Evolutionary conservation across 2,113 vertebrate genomes (phyloP).

Genomic region (Podarcis muralis): DNA sequence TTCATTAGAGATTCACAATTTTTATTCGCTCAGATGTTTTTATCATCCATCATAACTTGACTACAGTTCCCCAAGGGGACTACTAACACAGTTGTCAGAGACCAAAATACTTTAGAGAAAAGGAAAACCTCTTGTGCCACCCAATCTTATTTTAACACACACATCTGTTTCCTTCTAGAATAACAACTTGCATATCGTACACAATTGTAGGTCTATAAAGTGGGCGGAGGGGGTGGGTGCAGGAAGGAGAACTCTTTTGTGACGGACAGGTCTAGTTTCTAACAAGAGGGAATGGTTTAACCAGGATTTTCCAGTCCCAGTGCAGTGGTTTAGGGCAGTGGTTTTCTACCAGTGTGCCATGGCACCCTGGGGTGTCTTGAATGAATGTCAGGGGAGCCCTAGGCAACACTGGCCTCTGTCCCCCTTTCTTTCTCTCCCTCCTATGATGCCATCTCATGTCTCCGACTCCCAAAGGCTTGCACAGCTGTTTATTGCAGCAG

Average conservation of each 20-base stretch:
- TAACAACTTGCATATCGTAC: background rate
- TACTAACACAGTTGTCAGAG: background rate
- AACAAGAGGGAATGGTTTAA: too few species aligned
- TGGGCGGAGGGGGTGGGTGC: too few species aligned
- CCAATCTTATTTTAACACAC: constrained; percentile 4
- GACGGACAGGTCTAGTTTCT: too few species aligned
- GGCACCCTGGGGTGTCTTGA: too few species aligned
- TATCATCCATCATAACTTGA: constrained; percentile 12
- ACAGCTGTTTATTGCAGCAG: too few species aligned
- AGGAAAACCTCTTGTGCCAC: constrained; percentile 15
- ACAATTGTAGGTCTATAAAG: background rate
- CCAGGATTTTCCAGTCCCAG: too few species aligned
- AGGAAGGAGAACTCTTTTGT: background rate
- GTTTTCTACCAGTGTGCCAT: too few species aligned
- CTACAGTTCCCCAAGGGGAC: background rate
- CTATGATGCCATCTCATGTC: too few species aligned
- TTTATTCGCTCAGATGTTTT: constrained; percentile 29
- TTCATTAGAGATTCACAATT: constrained; percentile 29
- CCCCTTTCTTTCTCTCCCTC: too few species aligned
- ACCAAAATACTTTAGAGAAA: constrained; percentile 30
- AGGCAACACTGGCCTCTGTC: too few species aligned
- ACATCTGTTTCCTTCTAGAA: background rate
- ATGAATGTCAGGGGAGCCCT: rapidly evolving
- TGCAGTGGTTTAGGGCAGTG: too few species aligned
- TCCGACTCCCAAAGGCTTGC: too few species aligned